A percentile compares a stretch with the other conserved stretches of the same genome.
phyloP scores from a whole-genome alignment of 2,113 vertebrate species.

The Carlito syrichta region DNA sequence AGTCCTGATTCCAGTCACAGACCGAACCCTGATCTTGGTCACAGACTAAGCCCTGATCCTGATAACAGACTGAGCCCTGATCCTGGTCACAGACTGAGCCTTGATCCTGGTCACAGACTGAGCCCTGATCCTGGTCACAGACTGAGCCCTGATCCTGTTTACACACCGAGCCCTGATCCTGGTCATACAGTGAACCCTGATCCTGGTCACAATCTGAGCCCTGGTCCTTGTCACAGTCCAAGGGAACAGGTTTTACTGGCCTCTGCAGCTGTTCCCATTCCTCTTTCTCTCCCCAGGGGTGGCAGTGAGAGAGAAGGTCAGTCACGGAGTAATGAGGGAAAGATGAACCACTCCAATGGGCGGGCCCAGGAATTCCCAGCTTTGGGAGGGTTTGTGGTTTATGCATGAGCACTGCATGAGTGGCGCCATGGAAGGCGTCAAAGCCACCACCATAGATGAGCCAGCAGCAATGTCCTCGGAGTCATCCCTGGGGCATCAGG shows the following conservation, averaged over 20 bases:
- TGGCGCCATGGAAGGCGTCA: no score
- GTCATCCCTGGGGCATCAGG: not conserved
- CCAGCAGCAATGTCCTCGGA: fast-evolving
- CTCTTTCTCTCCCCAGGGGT: not conserved
- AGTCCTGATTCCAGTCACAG: no score
- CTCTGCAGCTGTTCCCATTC: fast-evolving
- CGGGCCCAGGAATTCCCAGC: not conserved
- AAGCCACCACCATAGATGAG: not conserved
- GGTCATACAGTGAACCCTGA: no score
- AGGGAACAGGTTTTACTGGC: not conserved
- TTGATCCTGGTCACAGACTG: not conserved
- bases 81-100: not conserved
- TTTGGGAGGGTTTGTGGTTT: not conserved
- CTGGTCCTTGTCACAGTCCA: not conserved
- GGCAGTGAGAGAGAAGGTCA: not conserved
- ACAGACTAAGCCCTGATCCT: not conserved
- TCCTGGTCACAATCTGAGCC: not conserved
- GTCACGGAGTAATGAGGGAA: not conserved
- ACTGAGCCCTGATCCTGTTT: no score
- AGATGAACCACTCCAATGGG: not conserved
- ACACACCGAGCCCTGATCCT: not conserved
- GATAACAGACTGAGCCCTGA: not conserved
- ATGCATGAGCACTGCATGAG: not conserved
- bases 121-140: not conserved
- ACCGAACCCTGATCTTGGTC: not conserved